Base-by-base conservation (phyloP, 2,113 vertebrate species). In the Symphodus melops region DNA sequence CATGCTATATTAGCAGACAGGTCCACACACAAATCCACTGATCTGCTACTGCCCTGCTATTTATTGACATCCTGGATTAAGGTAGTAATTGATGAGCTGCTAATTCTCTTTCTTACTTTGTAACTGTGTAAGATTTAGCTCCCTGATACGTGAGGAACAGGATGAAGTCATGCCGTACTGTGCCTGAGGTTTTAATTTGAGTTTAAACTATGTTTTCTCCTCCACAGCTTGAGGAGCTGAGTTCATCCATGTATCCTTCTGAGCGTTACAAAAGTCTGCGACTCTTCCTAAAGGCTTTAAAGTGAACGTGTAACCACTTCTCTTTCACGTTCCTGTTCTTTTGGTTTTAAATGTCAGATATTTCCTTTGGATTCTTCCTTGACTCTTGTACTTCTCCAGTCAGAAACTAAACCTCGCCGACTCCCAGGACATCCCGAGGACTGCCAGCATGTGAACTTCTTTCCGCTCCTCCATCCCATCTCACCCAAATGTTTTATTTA, bases 221-320 rank as follows among this genome's bases (percentile, higher is more conserved):
- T 81, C 93, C 95, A 61, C 94, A 99, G 98, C 94, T 99, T 60
- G 97, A 99, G 95, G 98, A 99, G 93, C 91, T 99, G 84, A 99
- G 98, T 94, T 96, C 97, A 75, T 99, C 98, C 9, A 99, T 99
- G 98, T 99, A 99, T 99, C 98, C 97, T 98, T 98, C 92, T 37
- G 10, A 41, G 5, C 33, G 21, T 16, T 17, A 5, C 36, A 17
- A 4, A 33, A 2, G 5, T 6, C 3, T 36, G 19, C 5, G 3
- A 17, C 7, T 42, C 3, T n/a, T 37, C 42, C 33, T 28, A 46
- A 51, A n/a, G 12, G 1, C 3, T 76, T 33, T 28, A 41, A 68
- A 55, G 13, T 16, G 1, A 46, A 73, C 33, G 12, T 44, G 4
- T 11, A 44, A 41, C 9, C 39, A 23, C 17, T 1, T 52, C 1